Evolutionary conservation across 2,888 invertebrate genomes (phyloP).

Genomic region (Acanthosepion lycidas): DNA sequence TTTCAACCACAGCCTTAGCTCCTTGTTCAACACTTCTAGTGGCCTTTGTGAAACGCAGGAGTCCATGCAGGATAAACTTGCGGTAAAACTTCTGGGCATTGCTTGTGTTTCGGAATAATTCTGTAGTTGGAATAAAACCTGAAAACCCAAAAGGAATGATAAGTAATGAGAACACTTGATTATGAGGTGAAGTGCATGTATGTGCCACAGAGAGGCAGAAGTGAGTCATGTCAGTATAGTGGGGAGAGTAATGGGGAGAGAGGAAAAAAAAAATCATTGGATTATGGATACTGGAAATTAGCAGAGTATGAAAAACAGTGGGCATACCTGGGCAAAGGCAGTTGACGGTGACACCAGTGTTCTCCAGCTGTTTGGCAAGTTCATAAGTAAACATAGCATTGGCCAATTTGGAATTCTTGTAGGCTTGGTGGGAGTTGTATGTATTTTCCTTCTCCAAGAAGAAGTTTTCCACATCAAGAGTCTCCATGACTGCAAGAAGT

Average conservation of each 20-base stretch:
- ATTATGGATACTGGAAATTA: no score
- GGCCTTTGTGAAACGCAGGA: constrained; percentile 59
- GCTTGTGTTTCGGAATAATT: constrained; percentile 57
- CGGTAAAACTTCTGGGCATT: constrained; percentile 59
- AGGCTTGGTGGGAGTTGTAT: constrained; percentile 63
- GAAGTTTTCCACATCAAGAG: constrained; percentile 64
- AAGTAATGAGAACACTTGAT: no score
- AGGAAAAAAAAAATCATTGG: no score
- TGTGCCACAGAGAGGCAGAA: no score
- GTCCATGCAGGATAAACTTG: constrained; percentile 58
- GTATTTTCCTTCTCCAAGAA: constrained; percentile 62
- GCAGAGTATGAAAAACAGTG: neutral
- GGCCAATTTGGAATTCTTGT: constrained; percentile 69
- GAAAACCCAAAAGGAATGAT: neutral
- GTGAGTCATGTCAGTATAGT: no score
- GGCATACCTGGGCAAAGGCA: constrained; percentile 65
- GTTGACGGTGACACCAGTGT: constrained; percentile 63
- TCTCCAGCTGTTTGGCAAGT: constrained; percentile 62
- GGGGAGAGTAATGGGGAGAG: no score
- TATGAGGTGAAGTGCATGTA: no score
- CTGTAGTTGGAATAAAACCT: constrained; percentile 66
- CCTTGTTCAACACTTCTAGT: constrained; percentile 62
- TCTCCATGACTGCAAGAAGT: constrained; percentile 55
- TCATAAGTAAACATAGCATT: constrained; percentile 66
- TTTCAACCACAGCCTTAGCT: constrained; percentile 58